Evolutionary conservation across 1,140 invertebrate genomes (phyloP).

Genomic region (Drosophila yakuba): DNA sequence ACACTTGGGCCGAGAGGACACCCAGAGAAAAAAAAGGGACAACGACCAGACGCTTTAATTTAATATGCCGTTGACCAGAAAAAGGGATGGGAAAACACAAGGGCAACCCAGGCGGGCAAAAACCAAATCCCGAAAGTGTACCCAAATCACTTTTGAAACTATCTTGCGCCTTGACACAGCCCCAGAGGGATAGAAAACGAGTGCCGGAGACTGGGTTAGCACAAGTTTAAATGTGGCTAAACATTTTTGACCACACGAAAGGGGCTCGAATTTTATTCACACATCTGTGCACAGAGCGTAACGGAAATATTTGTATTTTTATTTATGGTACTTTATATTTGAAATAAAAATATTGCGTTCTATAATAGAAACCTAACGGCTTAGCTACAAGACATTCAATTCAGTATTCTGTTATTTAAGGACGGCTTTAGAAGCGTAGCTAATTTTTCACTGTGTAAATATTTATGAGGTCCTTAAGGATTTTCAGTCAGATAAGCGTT

Average conservation of each 20-base stretch:
- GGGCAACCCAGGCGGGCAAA: slow-evolving; percentile 3
- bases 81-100: slow-evolving; percentile 1
- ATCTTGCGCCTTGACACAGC: slow-evolving; percentile 79
- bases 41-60: slow-evolving; percentile 73
- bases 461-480: slow-evolving; percentile 79
- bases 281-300: slow-evolving; percentile 28
- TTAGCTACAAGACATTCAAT: no score
- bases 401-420: no score
- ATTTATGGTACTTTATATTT: no score
- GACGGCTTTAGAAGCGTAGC: no score
- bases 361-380: no score
- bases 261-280: slow-evolving; percentile 51
- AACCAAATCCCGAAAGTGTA: slow-evolving; percentile 76
- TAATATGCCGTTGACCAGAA: slow-evolving; percentile 79
- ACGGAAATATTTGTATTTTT: neutral
- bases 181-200: slow-evolving; percentile 34
- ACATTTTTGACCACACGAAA: slow-evolving; percentile 69
- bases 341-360: no score
- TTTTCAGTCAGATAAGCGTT: slow-evolving; percentile 77
- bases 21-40: slow-evolving; percentile 25
- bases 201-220: slow-evolving; percentile 2
- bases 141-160: slow-evolving; percentile 83
- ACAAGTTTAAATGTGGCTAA: slow-evolving; percentile 40
- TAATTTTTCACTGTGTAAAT: slow-evolving; percentile 38
- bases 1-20: slow-evolving; percentile 57